phyloP scores from a whole-genome alignment of 37 sponge, comb jelly and placozoan genomes.

The Axinella damicornis region DNA sequence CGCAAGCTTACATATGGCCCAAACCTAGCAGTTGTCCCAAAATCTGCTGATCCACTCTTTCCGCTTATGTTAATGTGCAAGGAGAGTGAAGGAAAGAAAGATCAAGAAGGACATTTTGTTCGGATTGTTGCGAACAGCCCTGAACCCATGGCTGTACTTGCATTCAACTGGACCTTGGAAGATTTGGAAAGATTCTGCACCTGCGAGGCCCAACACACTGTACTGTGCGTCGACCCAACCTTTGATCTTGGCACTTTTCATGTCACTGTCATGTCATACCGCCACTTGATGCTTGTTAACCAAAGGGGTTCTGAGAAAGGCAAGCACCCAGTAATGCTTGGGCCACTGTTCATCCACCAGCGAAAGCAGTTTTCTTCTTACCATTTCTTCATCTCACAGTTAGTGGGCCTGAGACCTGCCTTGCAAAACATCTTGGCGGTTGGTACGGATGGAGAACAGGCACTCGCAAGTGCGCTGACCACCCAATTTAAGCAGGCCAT shows the following conservation, averaged over 20 bases:
- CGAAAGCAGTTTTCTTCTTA: conserved; percentile 39
- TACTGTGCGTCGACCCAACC: conserved; percentile 48
- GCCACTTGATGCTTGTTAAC: conserved; percentile 4
- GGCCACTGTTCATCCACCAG: conserved; percentile 50
- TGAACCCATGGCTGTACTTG: conserved; percentile 26
- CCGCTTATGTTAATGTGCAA: conserved; percentile 49
- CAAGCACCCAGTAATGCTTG: conserved; percentile 42
- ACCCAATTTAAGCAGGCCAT: conserved; percentile 27
- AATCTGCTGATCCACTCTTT: background rate
- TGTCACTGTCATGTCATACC: conserved; percentile 41
- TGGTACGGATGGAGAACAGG: conserved; percentile 57
- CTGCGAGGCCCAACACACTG: background rate
- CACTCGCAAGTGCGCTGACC: conserved; percentile 34
- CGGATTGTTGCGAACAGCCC: conserved; percentile 18
- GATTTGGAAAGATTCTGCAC: conserved; percentile 50
- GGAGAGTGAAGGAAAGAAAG: conserved; percentile 21
- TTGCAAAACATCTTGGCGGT: background rate
- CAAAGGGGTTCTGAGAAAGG: background rate
- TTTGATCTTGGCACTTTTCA: conserved; percentile 39
- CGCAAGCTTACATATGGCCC: background rate
- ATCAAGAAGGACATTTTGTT: conserved; percentile 1
- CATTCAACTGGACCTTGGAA: conserved; percentile 38
- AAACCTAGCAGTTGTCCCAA: too few species aligned
- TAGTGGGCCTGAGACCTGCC: conserved; percentile 24
- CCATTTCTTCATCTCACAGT: conserved; percentile 46